These are phyloP conservation scores for Hyles vespertilio DNA, from an alignment of 1,140 invertebrate species.

Conservation along the genomic window DNA sequence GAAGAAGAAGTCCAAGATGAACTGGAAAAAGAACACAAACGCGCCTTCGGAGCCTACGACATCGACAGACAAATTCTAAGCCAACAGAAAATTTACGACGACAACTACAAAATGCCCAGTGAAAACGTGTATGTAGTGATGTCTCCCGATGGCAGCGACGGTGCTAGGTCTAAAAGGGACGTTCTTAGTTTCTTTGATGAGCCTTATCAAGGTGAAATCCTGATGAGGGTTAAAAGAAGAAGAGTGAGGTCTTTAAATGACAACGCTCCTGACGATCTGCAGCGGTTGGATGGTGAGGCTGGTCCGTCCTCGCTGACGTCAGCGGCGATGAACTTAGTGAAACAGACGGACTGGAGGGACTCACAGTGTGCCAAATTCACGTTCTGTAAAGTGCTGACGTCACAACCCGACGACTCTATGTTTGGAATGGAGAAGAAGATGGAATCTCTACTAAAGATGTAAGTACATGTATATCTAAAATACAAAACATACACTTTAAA, in stretches of 20 bases:
- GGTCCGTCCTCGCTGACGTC: constrained; percentile 48
- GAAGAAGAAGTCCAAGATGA: constrained; percentile 60
- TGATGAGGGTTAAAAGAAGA: constrained; percentile 41
- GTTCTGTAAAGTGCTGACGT: constrained; percentile 84
- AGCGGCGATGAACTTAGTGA: constrained; percentile 56
- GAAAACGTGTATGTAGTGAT: constrained; percentile 70
- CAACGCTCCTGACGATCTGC: constrained; percentile 71
- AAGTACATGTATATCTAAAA: constrained; percentile 69
- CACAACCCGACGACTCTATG: constrained; percentile 79
- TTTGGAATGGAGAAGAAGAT: constrained; percentile 88
- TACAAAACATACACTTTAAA: neutral
- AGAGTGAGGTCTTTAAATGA: constrained; percentile 54
- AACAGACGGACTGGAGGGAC: constrained; percentile 80
- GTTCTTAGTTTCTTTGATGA: constrained; percentile 39
- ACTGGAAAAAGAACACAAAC: constrained; percentile 77
- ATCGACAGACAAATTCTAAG: constrained; percentile 66
- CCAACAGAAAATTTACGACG: constrained; percentile 62
- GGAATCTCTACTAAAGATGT: constrained; percentile 81
- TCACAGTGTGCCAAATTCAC: constrained; percentile 85
- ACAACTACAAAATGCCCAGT: constrained; percentile 73
- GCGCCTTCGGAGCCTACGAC: constrained; percentile 71
- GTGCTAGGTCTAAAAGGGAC: constrained; percentile 50
- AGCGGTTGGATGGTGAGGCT: constrained; percentile 74
- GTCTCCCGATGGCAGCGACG: constrained; percentile 54
- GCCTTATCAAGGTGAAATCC: constrained; percentile 28